Evolutionary conservation across 92 coral and sea anemone species (phyloP).

Genomic region (Metridium senile): DNA sequence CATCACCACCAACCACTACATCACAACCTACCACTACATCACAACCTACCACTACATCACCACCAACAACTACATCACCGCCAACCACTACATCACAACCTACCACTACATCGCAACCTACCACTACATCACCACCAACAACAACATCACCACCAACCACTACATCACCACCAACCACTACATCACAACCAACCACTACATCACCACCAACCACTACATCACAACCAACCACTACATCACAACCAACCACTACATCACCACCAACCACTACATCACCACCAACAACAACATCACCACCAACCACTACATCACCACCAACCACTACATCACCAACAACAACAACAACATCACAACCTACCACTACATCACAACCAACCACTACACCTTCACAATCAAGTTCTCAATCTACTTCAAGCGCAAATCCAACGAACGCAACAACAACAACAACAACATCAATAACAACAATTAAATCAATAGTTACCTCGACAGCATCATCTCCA

Average conservation of each 20-base stretch:
- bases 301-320: neutral
- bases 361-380: neutral
- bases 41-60: neutral
- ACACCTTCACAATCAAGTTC: neutral
- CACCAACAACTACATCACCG: neutral
- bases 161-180: neutral
- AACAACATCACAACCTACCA: neutral
- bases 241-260: neutral
- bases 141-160: neutral
- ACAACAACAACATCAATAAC: neutral
- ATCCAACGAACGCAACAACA: neutral
- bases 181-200: neutral
- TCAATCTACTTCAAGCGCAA: neutral
- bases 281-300: neutral
- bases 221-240: constrained; percentile 4
- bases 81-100: neutral
- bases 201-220: neutral
- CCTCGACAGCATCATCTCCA: neutral
- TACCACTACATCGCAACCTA: neutral
- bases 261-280: neutral
- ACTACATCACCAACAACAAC: neutral
- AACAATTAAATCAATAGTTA: neutral
- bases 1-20: neutral
- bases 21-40: neutral
- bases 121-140: constrained; percentile 1